Conservation (phyloP, 2,113 vertebrate genomes). For the Penelope pileata region DNA sequence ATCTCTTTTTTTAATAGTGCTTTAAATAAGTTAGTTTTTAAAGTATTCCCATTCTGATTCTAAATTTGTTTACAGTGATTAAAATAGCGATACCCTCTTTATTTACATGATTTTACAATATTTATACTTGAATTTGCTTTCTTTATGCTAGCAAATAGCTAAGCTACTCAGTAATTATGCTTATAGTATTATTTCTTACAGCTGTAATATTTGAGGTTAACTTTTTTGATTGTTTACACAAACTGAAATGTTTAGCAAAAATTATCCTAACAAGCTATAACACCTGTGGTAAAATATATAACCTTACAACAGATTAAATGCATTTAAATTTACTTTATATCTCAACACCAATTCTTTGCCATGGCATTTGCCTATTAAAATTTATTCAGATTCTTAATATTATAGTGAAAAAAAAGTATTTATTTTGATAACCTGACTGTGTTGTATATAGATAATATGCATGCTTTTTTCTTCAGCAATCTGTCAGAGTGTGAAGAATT, state of each 20-base stretch:
- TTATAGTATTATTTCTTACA: neutral
- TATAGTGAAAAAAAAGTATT: neutral
- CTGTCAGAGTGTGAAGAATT: constrained; percentile 94
- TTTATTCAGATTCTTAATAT: neutral
- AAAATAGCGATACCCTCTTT: neutral
- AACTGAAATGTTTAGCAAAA: too few relatives aligned
- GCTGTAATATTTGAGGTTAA: neutral
- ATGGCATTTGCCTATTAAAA: neutral
- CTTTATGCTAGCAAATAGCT: neutral
- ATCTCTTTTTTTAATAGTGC: neutral
- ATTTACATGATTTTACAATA: neutral
- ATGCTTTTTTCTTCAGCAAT: constrained; percentile 77
- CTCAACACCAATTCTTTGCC: neutral
- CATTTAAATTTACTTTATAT: neutral
- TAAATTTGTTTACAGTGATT: neutral
- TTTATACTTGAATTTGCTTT: neutral
- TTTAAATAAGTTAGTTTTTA: neutral
- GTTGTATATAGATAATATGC: neutral
- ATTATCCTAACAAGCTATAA: too few relatives aligned
- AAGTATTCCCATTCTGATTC: neutral
- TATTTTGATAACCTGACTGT: neutral
- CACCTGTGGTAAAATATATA: neutral
- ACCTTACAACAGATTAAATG: neutral
- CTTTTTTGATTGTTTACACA: neutral
- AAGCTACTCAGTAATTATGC: neutral